Evolutionary conservation across 2,113 vertebrate species (phyloP).

Genomic region (Aleadryas rufinucha): DNA sequence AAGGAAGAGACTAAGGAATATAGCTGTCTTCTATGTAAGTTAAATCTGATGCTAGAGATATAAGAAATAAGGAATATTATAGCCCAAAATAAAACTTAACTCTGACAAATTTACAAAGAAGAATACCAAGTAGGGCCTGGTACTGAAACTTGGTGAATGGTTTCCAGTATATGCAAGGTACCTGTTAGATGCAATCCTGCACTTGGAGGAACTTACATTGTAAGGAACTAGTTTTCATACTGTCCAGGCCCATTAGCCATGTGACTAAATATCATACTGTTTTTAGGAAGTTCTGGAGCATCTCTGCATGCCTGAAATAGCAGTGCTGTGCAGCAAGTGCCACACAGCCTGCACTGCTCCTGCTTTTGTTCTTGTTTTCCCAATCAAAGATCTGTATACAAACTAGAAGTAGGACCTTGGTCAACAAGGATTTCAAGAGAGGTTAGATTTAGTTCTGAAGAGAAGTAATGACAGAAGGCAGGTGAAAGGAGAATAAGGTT

Average conservation of each 20-base stretch:
- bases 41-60: neutral
- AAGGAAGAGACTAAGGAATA: neutral
- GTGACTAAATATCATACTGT: neutral
- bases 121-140: neutral
- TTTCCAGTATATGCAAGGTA: neutral
- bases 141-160: neutral
- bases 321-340: neutral
- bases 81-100: neutral
- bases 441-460: neutral
- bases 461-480: neutral
- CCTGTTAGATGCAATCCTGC: neutral
- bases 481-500: neutral
- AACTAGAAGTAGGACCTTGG: neutral
- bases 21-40: neutral
- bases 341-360: neutral
- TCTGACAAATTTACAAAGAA: neutral
- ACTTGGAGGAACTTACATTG: neutral
- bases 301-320: neutral
- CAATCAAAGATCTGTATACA: neutral
- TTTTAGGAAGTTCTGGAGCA: neutral
- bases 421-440: neutral
- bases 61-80: neutral
- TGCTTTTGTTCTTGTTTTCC: neutral
- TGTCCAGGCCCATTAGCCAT: neutral
- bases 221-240: neutral